A percentile compares a stretch with the other conserved stretches of the same genome.
Evolutionary conservation across 1,140 invertebrate species (phyloP).

Genomic region (Bombus superbus): DNA sequence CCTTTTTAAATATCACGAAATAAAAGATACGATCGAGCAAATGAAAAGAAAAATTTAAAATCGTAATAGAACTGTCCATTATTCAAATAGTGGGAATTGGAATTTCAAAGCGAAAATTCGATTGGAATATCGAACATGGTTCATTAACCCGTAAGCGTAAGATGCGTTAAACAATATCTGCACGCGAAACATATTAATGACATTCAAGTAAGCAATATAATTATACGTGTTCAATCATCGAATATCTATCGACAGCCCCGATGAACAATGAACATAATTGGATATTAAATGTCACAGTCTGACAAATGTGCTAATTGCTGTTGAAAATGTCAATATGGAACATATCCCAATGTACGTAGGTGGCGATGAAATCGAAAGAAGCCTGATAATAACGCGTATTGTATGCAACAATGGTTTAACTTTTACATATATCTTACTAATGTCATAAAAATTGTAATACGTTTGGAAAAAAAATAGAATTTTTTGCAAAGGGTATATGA

Average conservation of each 20-base stretch:
- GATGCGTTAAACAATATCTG: constrained; percentile 8
- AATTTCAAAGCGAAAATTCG: background rate
- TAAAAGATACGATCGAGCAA: constrained; percentile 4
- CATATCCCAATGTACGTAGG: background rate
- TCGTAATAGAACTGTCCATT: background rate
- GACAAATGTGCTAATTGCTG: constrained; percentile 15
- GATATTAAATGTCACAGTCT: constrained; percentile 17
- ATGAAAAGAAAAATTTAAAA: background rate
- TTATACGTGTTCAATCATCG: constrained; percentile 24
- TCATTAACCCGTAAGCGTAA: background rate
- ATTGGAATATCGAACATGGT: background rate
- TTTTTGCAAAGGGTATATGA: background rate
- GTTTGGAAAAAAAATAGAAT: background rate
- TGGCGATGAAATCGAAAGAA: background rate
- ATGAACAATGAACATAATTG: constrained; percentile 20
- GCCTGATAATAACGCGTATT: background rate
- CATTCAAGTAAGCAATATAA: constrained; percentile 13
- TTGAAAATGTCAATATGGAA: constrained; percentile 9
- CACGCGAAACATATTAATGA: background rate
- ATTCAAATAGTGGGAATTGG: background rate
- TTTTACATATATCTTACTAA: background rate
- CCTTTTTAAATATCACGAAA: no score
- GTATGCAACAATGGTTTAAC: background rate
- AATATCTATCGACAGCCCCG: constrained; percentile 12
- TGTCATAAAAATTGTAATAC: background rate